These are phyloP conservation scores for Onychorhynchus coronatus DNA, from an alignment of 2,113 vertebrate species.

Conservation along the genomic window DNA sequence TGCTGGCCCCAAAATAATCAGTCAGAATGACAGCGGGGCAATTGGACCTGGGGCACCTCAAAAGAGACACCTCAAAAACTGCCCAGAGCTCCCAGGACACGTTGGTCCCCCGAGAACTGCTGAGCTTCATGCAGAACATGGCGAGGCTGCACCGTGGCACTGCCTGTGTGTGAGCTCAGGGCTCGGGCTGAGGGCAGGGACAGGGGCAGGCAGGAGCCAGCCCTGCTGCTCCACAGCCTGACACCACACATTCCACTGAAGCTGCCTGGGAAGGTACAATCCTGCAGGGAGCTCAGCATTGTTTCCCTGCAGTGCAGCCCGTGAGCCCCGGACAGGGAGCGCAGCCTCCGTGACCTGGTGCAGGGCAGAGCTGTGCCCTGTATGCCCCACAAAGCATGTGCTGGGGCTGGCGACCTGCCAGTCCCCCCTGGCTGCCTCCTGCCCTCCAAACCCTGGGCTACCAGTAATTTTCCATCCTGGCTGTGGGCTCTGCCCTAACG, in stretches of 20 bases:
- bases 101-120: background rate
- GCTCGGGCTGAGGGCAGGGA: background rate
- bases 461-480: slow-evolving; percentile 60
- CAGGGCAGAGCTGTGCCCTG: background rate
- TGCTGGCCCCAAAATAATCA: background rate
- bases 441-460: background rate
- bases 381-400: background rate
- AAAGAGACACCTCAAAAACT: background rate
- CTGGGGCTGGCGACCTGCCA: background rate
- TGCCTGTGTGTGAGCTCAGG: fast-evolving
- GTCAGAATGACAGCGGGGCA: background rate
- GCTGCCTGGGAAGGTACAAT: background rate
- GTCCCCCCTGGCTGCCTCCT: background rate
- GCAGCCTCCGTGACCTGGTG: background rate
- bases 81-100: background rate
- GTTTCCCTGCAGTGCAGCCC: background rate
- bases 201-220: background rate
- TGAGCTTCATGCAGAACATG: background rate
- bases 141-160: fast-evolving
- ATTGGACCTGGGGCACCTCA: background rate
- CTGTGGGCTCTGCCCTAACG: background rate
- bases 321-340: fast-evolving
- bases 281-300: background rate
- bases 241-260: background rate
- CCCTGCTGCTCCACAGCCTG: background rate